Evolutionary conservation across 2,888 invertebrate species (phyloP), one percentile per base, ranked within the genome.

Genomic region (Troides oblongomaculatus): DNA sequence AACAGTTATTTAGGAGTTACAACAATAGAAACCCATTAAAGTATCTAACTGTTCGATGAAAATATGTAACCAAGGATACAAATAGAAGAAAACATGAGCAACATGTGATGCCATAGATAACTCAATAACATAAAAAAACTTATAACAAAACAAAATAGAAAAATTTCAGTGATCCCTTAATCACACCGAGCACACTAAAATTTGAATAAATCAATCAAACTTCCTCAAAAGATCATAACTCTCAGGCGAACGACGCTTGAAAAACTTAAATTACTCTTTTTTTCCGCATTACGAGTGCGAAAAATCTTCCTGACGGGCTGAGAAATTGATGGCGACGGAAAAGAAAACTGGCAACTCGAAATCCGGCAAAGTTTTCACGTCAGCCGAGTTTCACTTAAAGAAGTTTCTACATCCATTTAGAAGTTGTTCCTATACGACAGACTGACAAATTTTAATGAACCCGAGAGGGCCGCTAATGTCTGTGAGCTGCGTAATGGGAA

Each of bases 401-500:
- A 90, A 92, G 91, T 92, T 92, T 88, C 84, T 84, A 90, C 92
- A 92, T 92, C 91, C 89, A 92, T 91, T 92, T 85, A 82, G 82
- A 91, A 92, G 90, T 92, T 91, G 79, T 78, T 84, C 87, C 83
- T 87, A 84, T 87, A 87, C 89, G 90, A 86, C 88, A 88, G 86
- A 86, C 90, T 92, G 92, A 92, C 92, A 92, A 92, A 92, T 92
- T 92, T 90, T 92, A 92, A 92, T 92, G 92, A 92, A 88, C 88
- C 87, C 88, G 84, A 87, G 91, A 88, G 91, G 86, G 86, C 82
- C 87, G 90, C 89, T 92, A 92, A 92, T 91, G 92, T 90, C 90
- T 87, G 82, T 84, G 84, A 84, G 78, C 84, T 75, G 77, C 82
- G 84, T 91, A 92, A 92, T 92, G 91, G 90, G 92, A 92, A 92